Evolutionary conservation across 2,797 vertebrate genomes (phyloP).

Genomic region (Orestias chungarensis): DNA sequence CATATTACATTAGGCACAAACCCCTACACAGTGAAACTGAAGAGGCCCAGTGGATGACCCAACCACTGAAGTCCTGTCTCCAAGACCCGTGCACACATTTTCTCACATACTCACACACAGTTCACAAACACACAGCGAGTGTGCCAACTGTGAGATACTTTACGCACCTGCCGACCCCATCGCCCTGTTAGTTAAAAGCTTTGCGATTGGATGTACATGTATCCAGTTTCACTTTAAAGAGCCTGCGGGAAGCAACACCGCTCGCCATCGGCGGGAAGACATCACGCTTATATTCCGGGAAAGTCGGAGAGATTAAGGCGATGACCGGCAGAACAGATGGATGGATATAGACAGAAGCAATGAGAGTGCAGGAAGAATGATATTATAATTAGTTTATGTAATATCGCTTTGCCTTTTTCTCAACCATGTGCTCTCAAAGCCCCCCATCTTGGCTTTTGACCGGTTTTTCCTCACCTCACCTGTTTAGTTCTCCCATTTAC

Average conservation of each 20-base stretch:
- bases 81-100: slow-evolving; percentile 35
- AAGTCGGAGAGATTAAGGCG: slow-evolving; percentile 63
- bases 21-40: neutral
- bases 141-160: slow-evolving; percentile 69
- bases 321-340: slow-evolving; percentile 70
- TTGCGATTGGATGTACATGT: slow-evolving; percentile 69
- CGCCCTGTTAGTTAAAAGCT: slow-evolving; percentile 77
- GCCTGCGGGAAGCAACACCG: slow-evolving; percentile 76
- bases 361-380: slow-evolving; percentile 70
- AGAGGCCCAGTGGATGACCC: slow-evolving; percentile 37
- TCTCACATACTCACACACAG: slow-evolving; percentile 23
- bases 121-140: slow-evolving; percentile 36
- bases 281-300: slow-evolving; percentile 73
- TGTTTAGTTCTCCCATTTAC: neutral
- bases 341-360: slow-evolving; percentile 57
- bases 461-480: slow-evolving; percentile 14
- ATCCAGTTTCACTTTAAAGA: slow-evolving; percentile 78
- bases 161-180: slow-evolving; percentile 70
- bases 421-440: slow-evolving; percentile 24
- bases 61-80: slow-evolving; percentile 69
- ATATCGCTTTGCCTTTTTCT: slow-evolving; percentile 53
- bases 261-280: slow-evolving; percentile 74
- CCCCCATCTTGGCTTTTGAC: slow-evolving; percentile 6
- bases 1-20: slow-evolving; percentile 6
- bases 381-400: slow-evolving; percentile 71